Base-by-base conservation (phyloP, 2,113 vertebrate species). In the Phalacrocorax brasilianus region DNA sequence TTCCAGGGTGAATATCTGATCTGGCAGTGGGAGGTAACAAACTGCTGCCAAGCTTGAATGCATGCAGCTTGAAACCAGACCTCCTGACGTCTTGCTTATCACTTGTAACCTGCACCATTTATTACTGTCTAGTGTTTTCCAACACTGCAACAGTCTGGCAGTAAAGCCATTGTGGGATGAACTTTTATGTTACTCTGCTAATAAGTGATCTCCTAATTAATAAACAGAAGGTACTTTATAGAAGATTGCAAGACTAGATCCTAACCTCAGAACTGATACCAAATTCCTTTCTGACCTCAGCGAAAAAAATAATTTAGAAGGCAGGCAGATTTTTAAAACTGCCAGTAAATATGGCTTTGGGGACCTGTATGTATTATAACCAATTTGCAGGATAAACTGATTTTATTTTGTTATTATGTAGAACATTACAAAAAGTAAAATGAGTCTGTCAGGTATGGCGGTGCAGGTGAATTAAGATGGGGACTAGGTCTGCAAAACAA, bases 401-500 rank as follows among this genome's bases (percentile, higher is more conserved):
- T 83, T 80, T 62, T 42, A 65, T 66, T 58, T 42, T 5, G 44
- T 44, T 52, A 19, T 62, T 73, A n/a, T 2, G 14, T 45, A 66
- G 24, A 88, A 38, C 6, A 15, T 13, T 53, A 58, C 6, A 73
- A 74, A 32, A 28, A 66, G 11, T 47, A 27, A 70, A 90, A 50
- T 6, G 20, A 4, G 4, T 28, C 66, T 50, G 22, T 45, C 58
- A 27, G 35, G 26, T 72, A 9, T 0, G 3, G 40, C 1, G 8
- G 20, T 15, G n/a, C 8, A 33, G 49, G 33, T 35, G 27, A 59
- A 35, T 47, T 26, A 68, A 75, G 24, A 9, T 17, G 27, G 30
- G 53, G 12, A 82, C 3, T 22, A 56, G 38, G 4, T 50, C 55
- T 81, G 65, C 38, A 55, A 62, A 66, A 38, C 38, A 56, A 19